Percentiles rank a stretch among this genome's conserved stretches.
Conservation (phyloP, 2,113 vertebrate genomes). For the Hippocampus mohnikei region DNA sequence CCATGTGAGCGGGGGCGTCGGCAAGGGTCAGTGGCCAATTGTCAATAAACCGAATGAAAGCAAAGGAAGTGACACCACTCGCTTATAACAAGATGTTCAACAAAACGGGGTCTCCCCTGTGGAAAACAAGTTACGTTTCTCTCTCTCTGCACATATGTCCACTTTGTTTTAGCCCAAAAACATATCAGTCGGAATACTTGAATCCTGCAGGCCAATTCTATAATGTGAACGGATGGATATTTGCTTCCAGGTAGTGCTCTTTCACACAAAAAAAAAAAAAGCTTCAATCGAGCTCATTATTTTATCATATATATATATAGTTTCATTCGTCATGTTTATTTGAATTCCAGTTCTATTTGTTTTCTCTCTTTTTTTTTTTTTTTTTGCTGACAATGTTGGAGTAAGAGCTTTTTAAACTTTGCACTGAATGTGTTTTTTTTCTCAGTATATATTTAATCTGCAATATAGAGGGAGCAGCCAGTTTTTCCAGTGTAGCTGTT, state of each 20-base stretch:
- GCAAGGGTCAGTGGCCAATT: conserved; percentile 75
- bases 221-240: conserved; percentile 99
- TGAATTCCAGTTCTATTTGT: conserved; percentile 76
- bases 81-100: conserved; percentile 78
- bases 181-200: conserved; percentile 99
- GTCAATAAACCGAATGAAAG: conserved; percentile 62
- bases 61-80: conserved; percentile 79
- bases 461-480: conserved; percentile 83
- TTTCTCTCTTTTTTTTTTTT: conserved; percentile 46
- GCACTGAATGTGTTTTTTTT: conserved; percentile 92
- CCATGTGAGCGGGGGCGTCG: conserved; percentile 78
- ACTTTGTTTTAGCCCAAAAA: conserved; percentile 99
- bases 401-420: conserved; percentile 93
- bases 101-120: conserved; percentile 83
- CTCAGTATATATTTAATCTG: conserved; percentile 81
- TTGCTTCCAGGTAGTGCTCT: conserved; percentile 98
- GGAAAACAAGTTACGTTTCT: conserved; percentile 90
- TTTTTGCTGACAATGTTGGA: conserved; percentile 88
- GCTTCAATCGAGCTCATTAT: conserved; percentile 85
- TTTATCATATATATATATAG: conserved; percentile 55
- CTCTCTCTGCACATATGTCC: conserved; percentile 95
- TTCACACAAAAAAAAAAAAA: conserved; percentile 78
- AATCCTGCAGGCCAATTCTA: conserved; percentile 99
- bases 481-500: conserved; percentile 92
- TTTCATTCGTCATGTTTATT: conserved; percentile 85